These are phyloP conservation scores for Orchesella cincta DNA, from an alignment of 1,140 invertebrate genomes.

Conservation along the genomic window DNA sequence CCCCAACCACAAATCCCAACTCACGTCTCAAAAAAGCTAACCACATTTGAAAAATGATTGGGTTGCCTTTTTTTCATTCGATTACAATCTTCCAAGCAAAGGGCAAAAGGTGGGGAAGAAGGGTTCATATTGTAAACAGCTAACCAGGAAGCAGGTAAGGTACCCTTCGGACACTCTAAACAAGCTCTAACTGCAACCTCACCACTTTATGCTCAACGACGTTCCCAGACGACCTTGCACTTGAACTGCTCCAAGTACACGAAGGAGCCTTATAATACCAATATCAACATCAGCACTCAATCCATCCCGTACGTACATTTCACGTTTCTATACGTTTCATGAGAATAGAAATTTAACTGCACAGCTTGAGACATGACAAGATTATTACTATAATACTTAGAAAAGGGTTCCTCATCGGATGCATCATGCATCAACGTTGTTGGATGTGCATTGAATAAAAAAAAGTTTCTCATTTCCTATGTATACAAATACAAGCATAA, in stretches of 20 bases:
- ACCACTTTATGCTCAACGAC: background rate
- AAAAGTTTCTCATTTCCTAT: background rate
- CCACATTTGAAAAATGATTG: slow-evolving; percentile 6
- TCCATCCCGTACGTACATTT: too few relatives aligned
- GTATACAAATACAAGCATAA: background rate
- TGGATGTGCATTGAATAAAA: background rate
- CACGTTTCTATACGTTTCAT: too few relatives aligned
- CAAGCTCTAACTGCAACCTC: background rate
- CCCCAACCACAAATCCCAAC: background rate
- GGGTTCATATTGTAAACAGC: background rate
- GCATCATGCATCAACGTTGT: too few relatives aligned
- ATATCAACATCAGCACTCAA: too few relatives aligned
- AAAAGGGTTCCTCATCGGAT: background rate
- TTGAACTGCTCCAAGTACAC: slow-evolving; percentile 7
- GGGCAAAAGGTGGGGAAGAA: background rate
- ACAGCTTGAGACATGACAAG: background rate
- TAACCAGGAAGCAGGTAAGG: background rate
- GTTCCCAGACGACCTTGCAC: background rate
- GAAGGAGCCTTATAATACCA: too few relatives aligned
- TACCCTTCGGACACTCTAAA: background rate
- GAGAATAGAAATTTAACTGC: too few relatives aligned
- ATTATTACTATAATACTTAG: background rate
- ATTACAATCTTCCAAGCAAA: background rate
- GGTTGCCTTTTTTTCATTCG: slow-evolving; percentile 2
- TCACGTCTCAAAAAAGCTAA: background rate